Percentiles rank a stretch among this genome's conserved stretches.
These are phyloP conservation scores for Euclidia mi DNA, from an alignment of 2,888 invertebrate genomes.

Conservation along the genomic window DNA sequence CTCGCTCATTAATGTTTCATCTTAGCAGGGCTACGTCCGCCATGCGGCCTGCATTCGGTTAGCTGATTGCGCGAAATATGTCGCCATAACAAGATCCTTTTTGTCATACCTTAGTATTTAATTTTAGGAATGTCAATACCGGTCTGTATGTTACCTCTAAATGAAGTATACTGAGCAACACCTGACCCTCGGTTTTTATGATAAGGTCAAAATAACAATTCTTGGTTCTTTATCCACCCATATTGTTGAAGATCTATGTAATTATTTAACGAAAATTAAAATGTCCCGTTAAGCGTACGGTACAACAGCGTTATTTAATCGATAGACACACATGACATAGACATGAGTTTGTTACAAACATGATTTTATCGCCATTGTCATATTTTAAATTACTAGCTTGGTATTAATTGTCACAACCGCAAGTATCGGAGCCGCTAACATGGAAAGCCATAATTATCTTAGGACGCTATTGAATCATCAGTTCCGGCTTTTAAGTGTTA, in stretches of 20 bases:
- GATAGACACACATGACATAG: background rate
- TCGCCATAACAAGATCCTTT: slow-evolving; percentile 24
- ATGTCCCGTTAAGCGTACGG: background rate
- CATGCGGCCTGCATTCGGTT: slow-evolving; percentile 22
- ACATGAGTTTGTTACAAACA: slow-evolving; percentile 1
- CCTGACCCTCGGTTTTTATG: too few relatives aligned
- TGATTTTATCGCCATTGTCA: background rate
- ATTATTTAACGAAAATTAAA: background rate
- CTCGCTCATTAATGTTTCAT: slow-evolving; percentile 72
- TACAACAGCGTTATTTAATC: background rate
- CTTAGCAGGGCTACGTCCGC: slow-evolving; percentile 41
- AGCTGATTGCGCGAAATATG: slow-evolving; percentile 38
- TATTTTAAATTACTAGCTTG: background rate
- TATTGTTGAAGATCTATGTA: too few relatives aligned
- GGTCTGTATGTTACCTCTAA: background rate
- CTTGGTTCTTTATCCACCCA: too few relatives aligned
- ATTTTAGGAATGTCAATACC: slow-evolving; percentile 5
- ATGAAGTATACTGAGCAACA: too few relatives aligned
- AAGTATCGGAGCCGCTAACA: too few relatives aligned
- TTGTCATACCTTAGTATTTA: slow-evolving; percentile 6
- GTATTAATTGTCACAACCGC: too few relatives aligned
- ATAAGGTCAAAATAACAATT: too few relatives aligned
- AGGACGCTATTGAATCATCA: slow-evolving; percentile 14
- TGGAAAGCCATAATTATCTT: too few relatives aligned
- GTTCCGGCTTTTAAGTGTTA: slow-evolving; percentile 14